Evolutionary conservation across 2,113 vertebrate species (phyloP).

Genomic region (Acanthisitta chloris): DNA sequence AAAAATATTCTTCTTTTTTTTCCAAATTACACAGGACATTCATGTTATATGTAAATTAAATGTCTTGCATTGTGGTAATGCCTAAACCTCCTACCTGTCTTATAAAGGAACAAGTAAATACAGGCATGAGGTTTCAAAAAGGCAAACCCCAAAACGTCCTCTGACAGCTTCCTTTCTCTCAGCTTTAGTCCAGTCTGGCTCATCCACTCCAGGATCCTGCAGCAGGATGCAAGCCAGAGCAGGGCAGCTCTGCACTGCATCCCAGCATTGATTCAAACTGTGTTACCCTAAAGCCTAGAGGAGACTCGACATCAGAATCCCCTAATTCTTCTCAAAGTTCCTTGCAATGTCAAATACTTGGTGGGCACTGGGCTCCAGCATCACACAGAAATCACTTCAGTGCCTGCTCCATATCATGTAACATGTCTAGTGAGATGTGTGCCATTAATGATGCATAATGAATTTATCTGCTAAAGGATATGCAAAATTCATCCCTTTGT

Average conservation of each 20-base stretch:
- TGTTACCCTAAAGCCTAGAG: not conserved
- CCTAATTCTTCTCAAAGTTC: not conserved
- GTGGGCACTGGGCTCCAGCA: not conserved
- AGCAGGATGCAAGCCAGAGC: no score
- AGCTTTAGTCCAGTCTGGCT: not conserved
- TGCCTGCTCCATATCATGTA: rapidly evolving
- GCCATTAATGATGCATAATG: rapidly evolving
- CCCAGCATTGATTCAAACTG: rapidly evolving
- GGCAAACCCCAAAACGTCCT: not conserved
- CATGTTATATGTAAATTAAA: not conserved
- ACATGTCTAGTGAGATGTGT: not conserved
- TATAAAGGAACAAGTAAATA: not conserved
- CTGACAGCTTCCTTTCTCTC: not conserved
- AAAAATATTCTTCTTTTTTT: not conserved
- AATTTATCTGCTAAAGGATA: not conserved
- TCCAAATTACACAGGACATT: not conserved
- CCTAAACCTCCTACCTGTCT: not conserved
- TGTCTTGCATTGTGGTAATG: not conserved
- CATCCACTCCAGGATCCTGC: no score
- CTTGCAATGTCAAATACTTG: rapidly evolving
- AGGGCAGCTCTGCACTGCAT: rapidly evolving
- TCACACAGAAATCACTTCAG: not conserved
- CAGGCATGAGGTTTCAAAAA: not conserved
- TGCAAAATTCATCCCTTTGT: not conserved
- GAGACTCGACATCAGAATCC: not conserved